Evolutionary conservation across 2,888 invertebrate species (phyloP).

Genomic region (Heliconius hortense): DNA sequence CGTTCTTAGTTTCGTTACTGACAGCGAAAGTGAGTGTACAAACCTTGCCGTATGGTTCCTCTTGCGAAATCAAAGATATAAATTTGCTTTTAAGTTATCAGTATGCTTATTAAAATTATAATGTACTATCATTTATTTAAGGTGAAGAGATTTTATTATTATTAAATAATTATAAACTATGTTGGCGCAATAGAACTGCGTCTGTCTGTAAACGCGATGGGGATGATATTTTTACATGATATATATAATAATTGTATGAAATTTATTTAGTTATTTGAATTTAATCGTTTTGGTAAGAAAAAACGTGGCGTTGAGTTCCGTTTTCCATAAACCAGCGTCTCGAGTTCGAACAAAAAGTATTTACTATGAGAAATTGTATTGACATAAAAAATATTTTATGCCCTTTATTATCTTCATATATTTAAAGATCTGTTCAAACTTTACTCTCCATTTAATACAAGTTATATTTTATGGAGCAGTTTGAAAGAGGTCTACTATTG

Average conservation of each 20-base stretch:
- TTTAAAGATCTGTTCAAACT: too few relatives aligned
- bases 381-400: too few relatives aligned
- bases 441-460: too few relatives aligned
- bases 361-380: not conserved
- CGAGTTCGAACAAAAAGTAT: not conserved
- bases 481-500: too few relatives aligned
- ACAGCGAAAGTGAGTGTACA: conserved; percentile 68
- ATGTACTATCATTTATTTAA: not conserved
- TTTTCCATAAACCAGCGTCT: not conserved
- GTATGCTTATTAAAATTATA: conserved; percentile 18
- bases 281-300: not conserved
- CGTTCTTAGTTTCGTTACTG: conserved; percentile 62
- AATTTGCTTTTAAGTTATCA: conserved; percentile 26
- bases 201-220: not conserved
- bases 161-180: not conserved
- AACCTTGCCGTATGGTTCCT: conserved; percentile 47
- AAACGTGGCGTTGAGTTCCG: not conserved
- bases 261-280: not conserved
- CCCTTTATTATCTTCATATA: too few relatives aligned
- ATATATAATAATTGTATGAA: not conserved
- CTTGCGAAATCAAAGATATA: conserved; percentile 43
- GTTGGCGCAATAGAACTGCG: not conserved
- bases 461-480: too few relatives aligned
- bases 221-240: not conserved
- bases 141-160: not conserved